These are phyloP conservation scores for Brenthis daphne DNA, from an alignment of 2,888 invertebrate species.

Conservation along the genomic window DNA sequence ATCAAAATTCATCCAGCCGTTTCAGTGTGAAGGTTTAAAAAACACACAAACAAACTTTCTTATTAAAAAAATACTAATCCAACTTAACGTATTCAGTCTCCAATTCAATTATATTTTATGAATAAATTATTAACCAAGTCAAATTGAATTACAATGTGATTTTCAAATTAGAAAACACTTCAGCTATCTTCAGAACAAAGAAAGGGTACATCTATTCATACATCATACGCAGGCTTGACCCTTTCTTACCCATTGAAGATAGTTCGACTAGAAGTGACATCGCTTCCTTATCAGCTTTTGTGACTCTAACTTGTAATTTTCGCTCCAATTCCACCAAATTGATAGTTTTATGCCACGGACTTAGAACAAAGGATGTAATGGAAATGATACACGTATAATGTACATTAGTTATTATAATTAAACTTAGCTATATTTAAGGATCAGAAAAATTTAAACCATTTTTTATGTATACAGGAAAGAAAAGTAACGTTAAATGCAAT, in stretches of 20 bases:
- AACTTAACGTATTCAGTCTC: too few species aligned
- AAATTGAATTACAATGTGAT: slow-evolving; percentile 11
- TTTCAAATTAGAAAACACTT: slow-evolving; percentile 16
- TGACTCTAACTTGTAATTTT: slow-evolving; percentile 16
- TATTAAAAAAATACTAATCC: too few species aligned
- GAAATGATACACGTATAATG: neutral
- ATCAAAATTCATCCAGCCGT: too few species aligned
- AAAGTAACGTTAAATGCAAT: neutral
- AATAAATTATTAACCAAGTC: neutral
- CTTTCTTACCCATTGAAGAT: slow-evolving; percentile 48
- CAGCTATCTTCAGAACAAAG: slow-evolving; percentile 58
- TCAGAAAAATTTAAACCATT: too few species aligned
- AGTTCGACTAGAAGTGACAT: slow-evolving; percentile 24
- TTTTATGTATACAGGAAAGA: too few species aligned
- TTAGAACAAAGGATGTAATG: neutral
- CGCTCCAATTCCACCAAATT: slow-evolving; percentile 13
- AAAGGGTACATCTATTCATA: slow-evolving; percentile 71
- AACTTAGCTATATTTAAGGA: too few species aligned
- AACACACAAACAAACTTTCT: too few species aligned
- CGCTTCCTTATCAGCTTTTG: slow-evolving; percentile 18
- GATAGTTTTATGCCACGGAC: neutral
- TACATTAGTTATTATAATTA: too few species aligned
- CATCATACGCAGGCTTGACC: slow-evolving; percentile 76
- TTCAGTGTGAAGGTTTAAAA: too few species aligned
- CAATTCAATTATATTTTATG: too few species aligned